A percentile compares a stretch with the other conserved stretches of the same genome.
Conservation (phyloP, 2,888 invertebrate genomes). For the Oscheius myriophilus region DNA sequence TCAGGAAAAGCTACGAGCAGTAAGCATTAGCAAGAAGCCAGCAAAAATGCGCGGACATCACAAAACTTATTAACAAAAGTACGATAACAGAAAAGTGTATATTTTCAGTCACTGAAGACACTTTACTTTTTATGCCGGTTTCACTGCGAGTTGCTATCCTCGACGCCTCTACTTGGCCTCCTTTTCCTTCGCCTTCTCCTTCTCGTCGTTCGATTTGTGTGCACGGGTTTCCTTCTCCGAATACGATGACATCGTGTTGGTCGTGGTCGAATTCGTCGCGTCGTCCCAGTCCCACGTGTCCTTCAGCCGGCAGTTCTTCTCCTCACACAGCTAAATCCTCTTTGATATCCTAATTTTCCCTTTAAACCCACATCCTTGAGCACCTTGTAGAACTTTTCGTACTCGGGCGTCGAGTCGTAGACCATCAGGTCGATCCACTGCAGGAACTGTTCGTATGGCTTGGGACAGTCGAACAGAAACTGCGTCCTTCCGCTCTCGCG, state of each 20-base stretch:
- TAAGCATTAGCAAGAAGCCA: too few species aligned
- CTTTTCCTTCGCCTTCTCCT: slow-evolving; percentile 1
- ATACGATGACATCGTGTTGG: slow-evolving; percentile 42
- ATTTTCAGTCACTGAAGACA: too few species aligned
- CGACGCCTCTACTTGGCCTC: too few species aligned
- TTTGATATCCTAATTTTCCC: not conserved
- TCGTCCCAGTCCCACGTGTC: slow-evolving; percentile 60
- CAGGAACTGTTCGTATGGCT: slow-evolving; percentile 49
- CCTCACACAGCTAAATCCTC: slow-evolving; percentile 34
- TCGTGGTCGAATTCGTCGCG: slow-evolving; percentile 45
- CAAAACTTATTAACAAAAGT: too few species aligned
- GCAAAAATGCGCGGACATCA: too few species aligned
- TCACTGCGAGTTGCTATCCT: too few species aligned
- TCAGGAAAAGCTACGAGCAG: too few species aligned
- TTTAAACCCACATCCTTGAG: slow-evolving; percentile 43
- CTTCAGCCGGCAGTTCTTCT: slow-evolving; percentile 38
- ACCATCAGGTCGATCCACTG: slow-evolving; percentile 51
- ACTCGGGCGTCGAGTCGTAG: slow-evolving; percentile 56
- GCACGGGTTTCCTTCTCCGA: slow-evolving; percentile 44
- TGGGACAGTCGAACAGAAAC: slow-evolving; percentile 53
- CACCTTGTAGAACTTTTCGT: slow-evolving; percentile 46
- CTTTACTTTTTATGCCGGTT: too few species aligned
- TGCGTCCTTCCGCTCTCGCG: slow-evolving; percentile 37
- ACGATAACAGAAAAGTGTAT: too few species aligned
- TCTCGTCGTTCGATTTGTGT: not conserved